Evolutionary conservation across 2,797 vertebrate species (phyloP), one percentile per base, ranked within the genome.

Genomic region (Karalla daura): DNA sequence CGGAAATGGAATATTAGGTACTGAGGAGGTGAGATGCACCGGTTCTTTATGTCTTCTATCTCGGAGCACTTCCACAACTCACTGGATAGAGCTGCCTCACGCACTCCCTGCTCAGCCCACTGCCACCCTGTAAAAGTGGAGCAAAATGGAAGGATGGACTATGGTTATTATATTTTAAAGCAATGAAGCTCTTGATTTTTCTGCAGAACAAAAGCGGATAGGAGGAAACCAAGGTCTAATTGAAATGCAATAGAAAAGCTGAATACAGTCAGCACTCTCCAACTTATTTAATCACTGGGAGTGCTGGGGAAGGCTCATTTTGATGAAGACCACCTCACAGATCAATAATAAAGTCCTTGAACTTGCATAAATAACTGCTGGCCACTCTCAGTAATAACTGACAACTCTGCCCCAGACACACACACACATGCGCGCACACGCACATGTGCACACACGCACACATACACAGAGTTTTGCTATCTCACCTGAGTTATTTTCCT

Each of bases 331-430:
- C 86, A 86, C 89, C 89, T 89, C 84, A 76, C 81, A 14, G 75
- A 97, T 97, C 95, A 94, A 95, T 97, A 94, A 92, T 97, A 94
- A 92, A 93, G 94, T 91, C 95, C 94, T 96, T 97, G 95, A 95
- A 95, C 95, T 95, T 95, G 88, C 82, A 84, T 94, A 95, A 94
- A 93, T 94, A 93, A 94, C 83, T 78, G 77, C 81, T 84, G 84
- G 78, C 86, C 93, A 86, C 86, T 93, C 78, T 86, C 91, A 93
- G 70, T 94, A 95, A 93, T 70, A 81, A 30, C 74, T 79, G 88
- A 90, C 88, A 88, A 82, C 84, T 56, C 25, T 58, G 50, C 64
- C 36, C 20, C 9, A 75, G 70, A 78, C 76, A 62, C 43, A 49
- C 44, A 62, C 52, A 60, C 21, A 36, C 41, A 44, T n/a, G n/a